These are phyloP conservation scores for Antrozous pallidus DNA, from an alignment of 2,797 vertebrate species.

Conservation along the genomic window DNA sequence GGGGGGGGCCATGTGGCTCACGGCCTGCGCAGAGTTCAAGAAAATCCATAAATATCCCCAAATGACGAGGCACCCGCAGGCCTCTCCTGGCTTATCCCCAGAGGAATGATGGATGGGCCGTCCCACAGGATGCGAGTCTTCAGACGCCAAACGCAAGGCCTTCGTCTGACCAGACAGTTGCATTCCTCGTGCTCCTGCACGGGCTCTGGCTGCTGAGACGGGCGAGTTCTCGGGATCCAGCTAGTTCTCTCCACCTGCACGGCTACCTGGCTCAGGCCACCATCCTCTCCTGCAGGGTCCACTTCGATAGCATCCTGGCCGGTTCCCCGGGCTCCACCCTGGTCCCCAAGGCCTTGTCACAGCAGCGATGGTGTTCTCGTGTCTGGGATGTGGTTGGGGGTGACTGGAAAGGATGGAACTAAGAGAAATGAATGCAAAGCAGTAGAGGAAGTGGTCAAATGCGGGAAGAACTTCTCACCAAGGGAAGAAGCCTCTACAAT, in stretches of 20 bases:
- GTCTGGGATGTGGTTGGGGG: neutral
- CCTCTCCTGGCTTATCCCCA: neutral
- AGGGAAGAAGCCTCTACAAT: neutral
- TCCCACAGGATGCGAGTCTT: neutral
- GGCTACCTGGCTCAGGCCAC: neutral
- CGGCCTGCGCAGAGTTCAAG: neutral
- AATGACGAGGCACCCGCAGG: fast-evolving
- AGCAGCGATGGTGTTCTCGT: neutral
- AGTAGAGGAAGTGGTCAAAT: neutral
- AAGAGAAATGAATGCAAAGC: neutral
- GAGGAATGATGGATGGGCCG: neutral
- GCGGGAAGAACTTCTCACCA: neutral
- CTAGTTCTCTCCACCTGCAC: neutral
- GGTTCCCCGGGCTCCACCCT: neutral
- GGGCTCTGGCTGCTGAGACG: neutral
- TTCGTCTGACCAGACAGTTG: neutral
- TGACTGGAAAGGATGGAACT: neutral
- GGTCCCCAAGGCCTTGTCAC: neutral
- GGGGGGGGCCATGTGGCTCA: fast-evolving
- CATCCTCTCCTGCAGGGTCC: neutral
- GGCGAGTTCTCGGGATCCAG: neutral
- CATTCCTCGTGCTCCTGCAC: fast-evolving
- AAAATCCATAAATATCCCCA: neutral
- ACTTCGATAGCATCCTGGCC: neutral
- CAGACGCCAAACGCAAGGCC: neutral